Conservation (phyloP, 2,888 invertebrate genomes). For the Capitulum mitella region DNA sequence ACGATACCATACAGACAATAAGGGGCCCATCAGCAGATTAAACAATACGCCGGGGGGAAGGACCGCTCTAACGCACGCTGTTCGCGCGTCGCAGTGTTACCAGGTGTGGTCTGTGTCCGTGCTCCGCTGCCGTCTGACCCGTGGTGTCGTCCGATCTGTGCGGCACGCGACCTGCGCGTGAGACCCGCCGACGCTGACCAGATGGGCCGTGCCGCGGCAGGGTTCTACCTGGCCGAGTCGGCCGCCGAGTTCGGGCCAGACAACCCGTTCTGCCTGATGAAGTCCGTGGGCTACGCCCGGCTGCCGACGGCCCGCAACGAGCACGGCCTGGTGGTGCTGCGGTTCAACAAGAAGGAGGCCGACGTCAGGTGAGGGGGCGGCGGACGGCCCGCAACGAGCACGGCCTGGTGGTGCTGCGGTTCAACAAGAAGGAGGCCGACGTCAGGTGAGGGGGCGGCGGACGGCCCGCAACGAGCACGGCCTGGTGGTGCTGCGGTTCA, state of each 20-base stretch:
- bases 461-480: background rate
- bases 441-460: conserved; percentile 53
- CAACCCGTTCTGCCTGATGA: conserved; percentile 88
- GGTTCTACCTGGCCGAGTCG: conserved; percentile 67
- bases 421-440: conserved; percentile 71
- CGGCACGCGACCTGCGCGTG: too few relatives aligned
- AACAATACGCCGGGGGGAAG: too few relatives aligned
- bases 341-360: conserved; percentile 72
- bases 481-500: conserved; percentile 55
- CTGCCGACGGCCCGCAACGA: conserved; percentile 80
- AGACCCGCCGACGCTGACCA: conserved; percentile 14
- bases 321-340: conserved; percentile 79
- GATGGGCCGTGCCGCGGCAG: too few relatives aligned
- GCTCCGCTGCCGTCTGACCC: too few relatives aligned
- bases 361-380: conserved; percentile 55
- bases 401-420: conserved; percentile 48
- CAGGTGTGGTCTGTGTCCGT: too few relatives aligned
- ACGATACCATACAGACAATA: too few relatives aligned
- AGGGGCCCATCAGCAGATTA: too few relatives aligned
- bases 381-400: conserved; percentile 73
- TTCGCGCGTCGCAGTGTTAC: too few relatives aligned
- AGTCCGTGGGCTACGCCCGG: conserved; percentile 86
- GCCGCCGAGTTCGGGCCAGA: conserved; percentile 77
- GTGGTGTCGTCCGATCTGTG: too few relatives aligned
- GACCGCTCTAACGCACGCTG: too few relatives aligned